Percentiles rank a stretch among this genome's conserved stretches.
Conservation (phyloP, 2,113 vertebrate genomes). For the Arenaria interpres region DNA sequence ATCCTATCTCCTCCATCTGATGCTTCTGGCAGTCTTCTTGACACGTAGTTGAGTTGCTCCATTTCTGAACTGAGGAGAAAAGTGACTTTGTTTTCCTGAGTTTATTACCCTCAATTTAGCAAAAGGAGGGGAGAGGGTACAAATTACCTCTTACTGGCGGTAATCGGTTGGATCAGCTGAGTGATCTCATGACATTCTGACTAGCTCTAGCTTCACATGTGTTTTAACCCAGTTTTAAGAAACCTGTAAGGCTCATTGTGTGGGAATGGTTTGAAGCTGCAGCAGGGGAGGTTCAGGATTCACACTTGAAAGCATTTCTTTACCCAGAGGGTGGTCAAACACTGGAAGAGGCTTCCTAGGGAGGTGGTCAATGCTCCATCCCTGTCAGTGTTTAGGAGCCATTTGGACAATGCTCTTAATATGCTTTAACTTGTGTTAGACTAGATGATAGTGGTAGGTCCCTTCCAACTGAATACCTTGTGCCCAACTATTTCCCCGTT, state of each 20-base stretch:
- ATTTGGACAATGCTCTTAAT: background rate
- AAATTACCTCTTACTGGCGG: background rate
- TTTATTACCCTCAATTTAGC: background rate
- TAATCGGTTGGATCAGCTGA: background rate
- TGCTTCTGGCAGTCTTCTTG: background rate
- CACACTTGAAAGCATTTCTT: background rate
- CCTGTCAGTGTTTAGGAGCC: background rate
- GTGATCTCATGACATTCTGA: background rate
- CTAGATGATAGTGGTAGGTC: background rate
- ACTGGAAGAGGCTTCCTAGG: background rate
- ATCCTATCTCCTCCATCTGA: background rate
- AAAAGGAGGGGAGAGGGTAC: background rate
- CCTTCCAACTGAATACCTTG: background rate
- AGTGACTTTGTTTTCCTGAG: background rate
- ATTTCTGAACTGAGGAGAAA: background rate
- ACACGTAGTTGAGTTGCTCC: background rate
- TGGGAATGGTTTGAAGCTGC: background rate
- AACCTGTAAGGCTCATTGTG: background rate
- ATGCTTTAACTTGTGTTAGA: background rate
- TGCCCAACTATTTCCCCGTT: background rate
- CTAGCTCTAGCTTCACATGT: fast-evolving
- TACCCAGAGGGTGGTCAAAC: background rate
- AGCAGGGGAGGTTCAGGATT: background rate
- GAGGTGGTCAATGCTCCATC: background rate
- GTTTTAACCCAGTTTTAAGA: background rate